Evolutionary conservation across 2,888 invertebrate species (phyloP).

Genomic region (Minunthozetes semirufus): DNA sequence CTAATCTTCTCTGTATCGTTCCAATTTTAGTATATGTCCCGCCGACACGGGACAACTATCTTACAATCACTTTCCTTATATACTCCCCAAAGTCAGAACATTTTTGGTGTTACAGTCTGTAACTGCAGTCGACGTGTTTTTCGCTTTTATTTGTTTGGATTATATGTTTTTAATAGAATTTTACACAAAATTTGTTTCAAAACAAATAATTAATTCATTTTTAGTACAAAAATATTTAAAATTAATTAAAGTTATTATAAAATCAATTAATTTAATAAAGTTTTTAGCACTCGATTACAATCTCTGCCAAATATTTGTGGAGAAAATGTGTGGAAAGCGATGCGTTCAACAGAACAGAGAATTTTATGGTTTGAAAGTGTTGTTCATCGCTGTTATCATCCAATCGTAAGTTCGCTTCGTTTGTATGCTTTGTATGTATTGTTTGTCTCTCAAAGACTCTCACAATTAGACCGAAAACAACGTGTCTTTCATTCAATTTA

Average conservation of each 20-base stretch:
- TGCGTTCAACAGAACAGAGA: neutral
- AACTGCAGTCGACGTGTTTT: neutral
- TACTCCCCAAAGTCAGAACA: neutral
- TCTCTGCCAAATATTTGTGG: neutral
- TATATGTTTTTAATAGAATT: neutral
- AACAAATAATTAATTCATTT: neutral
- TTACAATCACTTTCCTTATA: neutral
- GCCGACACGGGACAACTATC: conserved; percentile 37
- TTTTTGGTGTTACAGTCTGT: conserved; percentile 1
- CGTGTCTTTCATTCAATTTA: neutral
- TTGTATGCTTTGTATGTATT: neutral
- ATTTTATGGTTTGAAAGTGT: too few species aligned
- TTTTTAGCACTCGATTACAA: too few species aligned
- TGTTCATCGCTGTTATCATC: too few species aligned
- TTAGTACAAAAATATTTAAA: neutral
- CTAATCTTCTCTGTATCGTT: conserved; percentile 89
- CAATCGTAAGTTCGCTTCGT: neutral
- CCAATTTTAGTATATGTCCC: conserved; percentile 64
- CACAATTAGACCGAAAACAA: neutral
- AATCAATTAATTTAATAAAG: too few species aligned
- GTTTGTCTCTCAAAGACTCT: neutral
- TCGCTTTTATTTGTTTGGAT: neutral
- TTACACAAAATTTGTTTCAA: neutral
- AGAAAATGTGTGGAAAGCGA: neutral
- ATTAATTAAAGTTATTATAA: neutral